Base-by-base conservation (phyloP, 2,797 vertebrate species). In the Novumbra hubbsi region DNA sequence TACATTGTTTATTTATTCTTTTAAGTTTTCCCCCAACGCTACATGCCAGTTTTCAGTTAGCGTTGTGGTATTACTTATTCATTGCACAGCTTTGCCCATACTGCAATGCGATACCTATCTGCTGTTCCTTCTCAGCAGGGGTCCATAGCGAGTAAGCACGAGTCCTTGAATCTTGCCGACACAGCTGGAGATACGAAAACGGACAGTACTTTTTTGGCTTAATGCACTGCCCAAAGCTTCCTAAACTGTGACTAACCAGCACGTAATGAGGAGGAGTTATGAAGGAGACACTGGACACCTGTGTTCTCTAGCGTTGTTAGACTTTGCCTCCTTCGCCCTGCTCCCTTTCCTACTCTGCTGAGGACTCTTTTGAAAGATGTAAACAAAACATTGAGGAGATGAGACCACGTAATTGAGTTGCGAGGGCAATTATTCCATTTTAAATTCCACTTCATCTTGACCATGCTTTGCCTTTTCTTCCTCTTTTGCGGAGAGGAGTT, bases 401-500 rank as follows among this genome's bases (percentile, higher is more conserved):
- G 28, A 50, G 49, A 30, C 34, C 66, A 17, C 64, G 27, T 74
- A 28, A 50, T 4, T 41, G 28, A 55, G 16, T 34, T 68, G 17
- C 7, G 52, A 21, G 15, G 41, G 38, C 16, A 62, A 24, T 52
- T 62, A 27, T 74, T 71, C 5, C 0, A 38, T 71, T 70, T 50
- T 65, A 32, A 63, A 75, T 75, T 15, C 70, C 34, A 48, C 3
- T 30, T 73, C 60, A 48, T 68, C 57, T 62, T 48, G 11, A 52
- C 41, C 49, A 17, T 66, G 30, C 45, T 45, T 28, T 6, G 62
- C 38, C 38, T 48, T 41, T 50, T 64, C 48, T 16, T 52, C 32
- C 73, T 69, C 49, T 24, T 7, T 14, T 3, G 48, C 32, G 55
- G 21, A 28, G 68, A 45, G 49, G 62, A 63, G 64, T 81, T 72